Percentiles rank a stretch among this genome's conserved stretches.
Conservation (phyloP, 2,113 vertebrate species). For the Passer montanus region DNA sequence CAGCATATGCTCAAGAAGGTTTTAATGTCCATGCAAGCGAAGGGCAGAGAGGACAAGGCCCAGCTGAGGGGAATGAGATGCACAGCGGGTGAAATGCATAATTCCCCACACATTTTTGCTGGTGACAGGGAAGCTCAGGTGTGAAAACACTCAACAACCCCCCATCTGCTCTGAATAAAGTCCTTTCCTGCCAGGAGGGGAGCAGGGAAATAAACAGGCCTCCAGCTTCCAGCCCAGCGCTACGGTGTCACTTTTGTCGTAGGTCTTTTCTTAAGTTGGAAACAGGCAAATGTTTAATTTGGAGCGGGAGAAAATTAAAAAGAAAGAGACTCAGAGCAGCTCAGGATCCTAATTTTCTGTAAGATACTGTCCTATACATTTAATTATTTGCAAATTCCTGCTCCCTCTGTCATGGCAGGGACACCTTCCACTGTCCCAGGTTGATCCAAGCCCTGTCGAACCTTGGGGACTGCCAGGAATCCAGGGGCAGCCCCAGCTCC, state of each 20-base stretch:
- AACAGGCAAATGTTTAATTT: background rate
- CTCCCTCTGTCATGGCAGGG: background rate
- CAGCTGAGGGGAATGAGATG: background rate
- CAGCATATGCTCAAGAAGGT: background rate
- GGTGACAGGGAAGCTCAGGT: slow-evolving; percentile 19
- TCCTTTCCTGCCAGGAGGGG: background rate
- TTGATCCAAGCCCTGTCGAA: fast-evolving
- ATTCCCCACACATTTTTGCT: background rate
- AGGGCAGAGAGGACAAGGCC: background rate
- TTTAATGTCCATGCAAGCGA: background rate
- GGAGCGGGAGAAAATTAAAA: background rate
- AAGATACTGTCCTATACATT: background rate
- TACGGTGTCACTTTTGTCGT: fast-evolving
- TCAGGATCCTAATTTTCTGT: background rate
- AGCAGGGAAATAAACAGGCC: background rate
- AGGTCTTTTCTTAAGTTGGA: background rate
- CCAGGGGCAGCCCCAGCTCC: background rate
- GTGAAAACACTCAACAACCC: background rate
- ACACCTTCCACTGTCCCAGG: fast-evolving
- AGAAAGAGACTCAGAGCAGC: background rate
- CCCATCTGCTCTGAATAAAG: background rate
- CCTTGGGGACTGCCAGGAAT: background rate
- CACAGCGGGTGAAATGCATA: background rate
- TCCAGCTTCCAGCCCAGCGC: background rate
- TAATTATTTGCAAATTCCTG: background rate